Conservation (phyloP, 2,113 vertebrate species). For the Ursus arctos region DNA sequence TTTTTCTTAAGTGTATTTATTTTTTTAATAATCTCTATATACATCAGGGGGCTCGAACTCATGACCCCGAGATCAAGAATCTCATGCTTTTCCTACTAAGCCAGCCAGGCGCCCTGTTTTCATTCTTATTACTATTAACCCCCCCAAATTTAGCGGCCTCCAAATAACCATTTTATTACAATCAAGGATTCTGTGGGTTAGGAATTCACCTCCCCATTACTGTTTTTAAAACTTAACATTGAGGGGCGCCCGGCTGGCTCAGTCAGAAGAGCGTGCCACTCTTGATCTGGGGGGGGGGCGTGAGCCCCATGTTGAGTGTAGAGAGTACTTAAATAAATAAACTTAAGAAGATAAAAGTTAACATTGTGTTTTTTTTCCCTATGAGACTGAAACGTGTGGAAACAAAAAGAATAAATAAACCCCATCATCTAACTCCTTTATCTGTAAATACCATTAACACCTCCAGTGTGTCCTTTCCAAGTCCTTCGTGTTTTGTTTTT, state of each 20-base stretch:
- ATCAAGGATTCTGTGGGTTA: not conserved
- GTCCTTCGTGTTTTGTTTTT: not conserved
- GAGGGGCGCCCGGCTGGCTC: not conserved
- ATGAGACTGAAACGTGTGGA: not conserved
- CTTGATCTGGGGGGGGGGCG: not conserved
- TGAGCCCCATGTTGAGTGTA: not conserved
- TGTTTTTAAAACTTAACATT: not conserved
- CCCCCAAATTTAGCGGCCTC: not conserved
- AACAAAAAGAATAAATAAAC: not conserved
- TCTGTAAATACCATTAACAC: not conserved
- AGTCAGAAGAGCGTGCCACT: not conserved
- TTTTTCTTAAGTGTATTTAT: not conserved
- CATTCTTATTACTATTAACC: not conserved
- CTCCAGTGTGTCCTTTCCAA: not conserved
- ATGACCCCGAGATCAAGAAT: not conserved
- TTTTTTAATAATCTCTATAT: not conserved
- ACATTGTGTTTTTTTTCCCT: not conserved
- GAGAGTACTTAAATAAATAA: not conserved
- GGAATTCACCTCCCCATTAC: not conserved
- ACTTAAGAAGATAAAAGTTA: not conserved
- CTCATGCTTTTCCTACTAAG: not conserved
- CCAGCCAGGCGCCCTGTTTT: not conserved
- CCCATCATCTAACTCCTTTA: not conserved
- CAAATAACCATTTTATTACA: not conserved
- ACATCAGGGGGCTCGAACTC: not conserved